Evolutionary conservation across 2,888 invertebrate species (phyloP).

Genomic region (Oscheius onirici): DNA sequence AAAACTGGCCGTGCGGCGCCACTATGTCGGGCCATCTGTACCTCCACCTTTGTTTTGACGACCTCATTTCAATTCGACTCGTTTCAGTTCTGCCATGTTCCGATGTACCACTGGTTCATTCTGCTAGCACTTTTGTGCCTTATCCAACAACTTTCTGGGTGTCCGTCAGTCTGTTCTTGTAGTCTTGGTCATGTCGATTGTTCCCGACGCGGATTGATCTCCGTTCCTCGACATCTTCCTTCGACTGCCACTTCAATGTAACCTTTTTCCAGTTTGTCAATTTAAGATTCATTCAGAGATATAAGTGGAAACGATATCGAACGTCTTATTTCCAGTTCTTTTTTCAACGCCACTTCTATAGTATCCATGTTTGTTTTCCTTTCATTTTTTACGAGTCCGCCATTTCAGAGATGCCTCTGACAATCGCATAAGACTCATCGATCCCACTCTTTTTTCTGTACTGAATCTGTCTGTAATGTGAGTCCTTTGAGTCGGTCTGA

Average conservation of each 20-base stretch:
- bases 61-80: conserved; percentile 13
- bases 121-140: conserved; percentile 18
- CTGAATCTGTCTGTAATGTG: conserved; percentile 46
- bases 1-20: conserved; percentile 12
- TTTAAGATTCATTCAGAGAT: conserved; percentile 30
- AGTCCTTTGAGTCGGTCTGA: conserved; percentile 9
- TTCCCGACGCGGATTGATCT: conserved; percentile 41
- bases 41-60: not conserved
- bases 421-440: conserved; percentile 46
- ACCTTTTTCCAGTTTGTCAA: not conserved
- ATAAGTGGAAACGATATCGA: conserved; percentile 50
- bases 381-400: too few species aligned
- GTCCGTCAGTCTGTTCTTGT: conserved; percentile 44
- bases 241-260: conserved; percentile 39
- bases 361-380: conserved; percentile 28
- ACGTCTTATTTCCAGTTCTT: conserved; percentile 33
- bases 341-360: conserved; percentile 22
- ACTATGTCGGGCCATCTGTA: conserved; percentile 18
- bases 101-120: conserved; percentile 17
- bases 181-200: conserved; percentile 46
- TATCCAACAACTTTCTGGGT: not conserved
- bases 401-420: conserved; percentile 51
- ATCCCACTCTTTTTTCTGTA: conserved; percentile 38
- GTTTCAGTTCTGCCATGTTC: not conserved
- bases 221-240: conserved; percentile 43